Base-by-base conservation (phyloP, 1,140 invertebrate species). In the Pseudomyrmex pallidus region DNA sequence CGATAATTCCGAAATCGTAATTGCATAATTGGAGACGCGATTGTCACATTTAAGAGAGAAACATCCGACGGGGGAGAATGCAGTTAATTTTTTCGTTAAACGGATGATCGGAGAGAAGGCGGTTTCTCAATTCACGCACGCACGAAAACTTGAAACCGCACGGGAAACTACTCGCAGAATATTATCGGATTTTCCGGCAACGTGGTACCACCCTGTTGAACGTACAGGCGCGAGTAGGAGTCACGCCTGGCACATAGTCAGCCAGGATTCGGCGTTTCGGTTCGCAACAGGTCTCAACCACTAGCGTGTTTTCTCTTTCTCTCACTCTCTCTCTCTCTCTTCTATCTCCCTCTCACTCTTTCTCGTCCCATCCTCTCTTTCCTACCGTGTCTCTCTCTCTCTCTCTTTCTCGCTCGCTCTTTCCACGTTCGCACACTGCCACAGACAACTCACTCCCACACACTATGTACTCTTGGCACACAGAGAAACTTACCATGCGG, bases 261-360 rank as follows among this genome's bases (percentile, higher is more conserved):
- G 91, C 90, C 91, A 91, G 90, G 91, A 93, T 92, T 92, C 90
- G 91, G 91, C 85, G 88, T 92, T 93, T 92, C 87, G 86, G 91
- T 89, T 93, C 90, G 92, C 92, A 93, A 93, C 93, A 93, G 92
- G 93, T 93, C 91, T 90, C 91, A 87, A 80, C 89, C 85, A 91
- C 87, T 88, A 74, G 68, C 86, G 83, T 89, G 86, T 74, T 78
- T 86, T 77, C 82, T 84, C 76, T 72, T 44, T 77, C 64, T 72
- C 74, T 63, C 67, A 73, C 70, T 74, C 44, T 52, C 56, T 25
- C 74, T 73, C 82, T 74, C 56, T 78, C 82, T 22, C 68, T 74
- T 74, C 74, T 46, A 52, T 56, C 35, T 56, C 50, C 44, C 46
- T 68, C 52, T 35, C 50, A 83, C 86, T 56, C 86, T 57, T 48